phyloP scores from a whole-genome alignment of 2,888 invertebrate genomes.

The Epsilonema sp. region DNA sequence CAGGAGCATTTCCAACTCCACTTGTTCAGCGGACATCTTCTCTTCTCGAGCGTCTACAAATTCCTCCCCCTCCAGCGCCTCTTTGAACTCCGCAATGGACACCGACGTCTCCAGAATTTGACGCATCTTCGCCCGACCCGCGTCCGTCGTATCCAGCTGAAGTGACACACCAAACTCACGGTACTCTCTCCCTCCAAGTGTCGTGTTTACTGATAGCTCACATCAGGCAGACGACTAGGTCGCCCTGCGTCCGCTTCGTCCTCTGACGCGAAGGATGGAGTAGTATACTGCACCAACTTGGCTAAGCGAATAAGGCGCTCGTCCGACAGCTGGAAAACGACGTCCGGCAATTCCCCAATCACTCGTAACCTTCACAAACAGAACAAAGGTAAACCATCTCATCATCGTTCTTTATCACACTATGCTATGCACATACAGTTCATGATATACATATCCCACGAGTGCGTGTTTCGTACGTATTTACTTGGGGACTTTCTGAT shows the following conservation, averaged over 20 bases:
- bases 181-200: too few species aligned
- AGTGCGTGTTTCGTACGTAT: constrained; percentile 2
- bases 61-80: too few species aligned
- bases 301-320: constrained; percentile 35
- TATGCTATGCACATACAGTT: too few species aligned
- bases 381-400: too few species aligned
- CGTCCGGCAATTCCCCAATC: constrained; percentile 37
- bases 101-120: constrained; percentile 21
- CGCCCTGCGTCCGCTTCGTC: too few species aligned
- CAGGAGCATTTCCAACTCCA: too few species aligned
- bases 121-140: constrained; percentile 26
- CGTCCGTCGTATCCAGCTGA: constrained; percentile 6
- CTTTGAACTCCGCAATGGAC: too few species aligned
- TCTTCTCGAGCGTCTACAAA: too few species aligned
- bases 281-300: constrained; percentile 35
- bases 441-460: not conserved
- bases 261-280: constrained; percentile 27
- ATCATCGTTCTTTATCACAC: too few species aligned
- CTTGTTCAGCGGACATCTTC: too few species aligned
- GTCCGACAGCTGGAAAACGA: constrained; percentile 38
- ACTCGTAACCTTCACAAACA: constrained; percentile 42
- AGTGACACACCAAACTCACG: not conserved
- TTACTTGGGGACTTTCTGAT: constrained; percentile 65
- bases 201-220: too few species aligned
- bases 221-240: too few species aligned